Percentiles rank a stretch among this genome's conserved stretches.
These are phyloP conservation scores for Spilosoma lubricipeda DNA, from an alignment of 2,888 invertebrate species.

Conservation along the genomic window DNA sequence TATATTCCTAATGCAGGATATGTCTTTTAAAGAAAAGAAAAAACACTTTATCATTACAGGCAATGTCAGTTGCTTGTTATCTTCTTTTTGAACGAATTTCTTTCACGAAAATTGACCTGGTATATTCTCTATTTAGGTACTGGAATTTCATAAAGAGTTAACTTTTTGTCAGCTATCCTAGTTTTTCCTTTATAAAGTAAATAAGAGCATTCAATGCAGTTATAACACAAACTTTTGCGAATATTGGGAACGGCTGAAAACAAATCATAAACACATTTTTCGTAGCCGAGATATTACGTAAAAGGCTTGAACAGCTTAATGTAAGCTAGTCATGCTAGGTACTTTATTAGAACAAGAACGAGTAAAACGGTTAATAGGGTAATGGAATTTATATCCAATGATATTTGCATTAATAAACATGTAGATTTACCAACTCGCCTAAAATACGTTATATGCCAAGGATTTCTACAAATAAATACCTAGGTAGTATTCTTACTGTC, in stretches of 20 bases:
- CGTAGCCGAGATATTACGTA: neutral
- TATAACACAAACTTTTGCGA: neutral
- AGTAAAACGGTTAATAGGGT: neutral
- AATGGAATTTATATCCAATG: neutral
- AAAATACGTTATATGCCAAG: neutral
- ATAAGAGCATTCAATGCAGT: neutral
- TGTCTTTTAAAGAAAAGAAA: too few species aligned
- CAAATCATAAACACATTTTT: neutral
- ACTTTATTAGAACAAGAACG: neutral
- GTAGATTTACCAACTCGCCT: neutral
- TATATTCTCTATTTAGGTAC: too few species aligned
- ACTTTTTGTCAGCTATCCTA: too few species aligned
- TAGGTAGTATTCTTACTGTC: neutral
- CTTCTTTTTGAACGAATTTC: too few species aligned
- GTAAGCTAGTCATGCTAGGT: neutral
- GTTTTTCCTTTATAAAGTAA: too few species aligned
- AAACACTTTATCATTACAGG: too few species aligned
- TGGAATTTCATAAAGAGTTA: too few species aligned
- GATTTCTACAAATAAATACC: neutral
- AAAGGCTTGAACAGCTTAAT: neutral
- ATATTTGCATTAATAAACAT: neutral
- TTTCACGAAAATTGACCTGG: too few species aligned
- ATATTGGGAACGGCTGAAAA: neutral
- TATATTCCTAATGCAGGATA: too few species aligned
- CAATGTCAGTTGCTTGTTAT: too few species aligned